Evolutionary conservation across 2,113 vertebrate species (phyloP), one percentile per base, ranked within the genome.

Genomic region (Corythoichthys intestinalis): DNA sequence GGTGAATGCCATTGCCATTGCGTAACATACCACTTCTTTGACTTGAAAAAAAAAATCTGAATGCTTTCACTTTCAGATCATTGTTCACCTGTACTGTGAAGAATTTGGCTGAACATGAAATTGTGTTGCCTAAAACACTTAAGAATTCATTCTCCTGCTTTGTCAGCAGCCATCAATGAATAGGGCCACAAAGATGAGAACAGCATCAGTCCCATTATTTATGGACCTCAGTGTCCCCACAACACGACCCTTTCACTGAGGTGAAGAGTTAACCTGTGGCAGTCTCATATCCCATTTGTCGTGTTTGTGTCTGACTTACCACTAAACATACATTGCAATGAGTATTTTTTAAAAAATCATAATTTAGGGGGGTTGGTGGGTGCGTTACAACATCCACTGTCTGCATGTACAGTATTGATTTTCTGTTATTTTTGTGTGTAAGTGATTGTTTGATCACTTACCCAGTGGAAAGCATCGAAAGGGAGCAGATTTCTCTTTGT

Each of bases 221-320:
- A 28, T 28, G 20, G 20, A 28, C 20, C 20, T 28, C 20, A 28
- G 20, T 28, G 20, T 28, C 20, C 20, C 20, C 60, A 61, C 38
- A 39, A 56, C 6, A 49, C 37, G 35, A 39, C 28, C 20, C 53
- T 5, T 14, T 37, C 37, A n/a, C 58, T 61, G n/a, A 60, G 2
- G 37, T 60, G 37, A 60, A 37, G 59, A 38, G 59, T 61, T 61
- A 41, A 61, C 41, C 58, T 15, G 39, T 56, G 20, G 9, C 20
- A 4, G 20, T 56, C 46, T 2, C 46, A 47, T 47, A 47, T 12
- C 6, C 7, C 46, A 47, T 11, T 47, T 47, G 46, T 11, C 69
- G 69, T 80, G 71, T 81, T 66, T 69, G 73, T 69, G 76, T 67
- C 64, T 77, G 73, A 74, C 74, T 67, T 69, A 73, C 70, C 58